Evolutionary conservation across 2,113 vertebrate genomes (phyloP).

Genomic region (Bufo gargarizans): DNA sequence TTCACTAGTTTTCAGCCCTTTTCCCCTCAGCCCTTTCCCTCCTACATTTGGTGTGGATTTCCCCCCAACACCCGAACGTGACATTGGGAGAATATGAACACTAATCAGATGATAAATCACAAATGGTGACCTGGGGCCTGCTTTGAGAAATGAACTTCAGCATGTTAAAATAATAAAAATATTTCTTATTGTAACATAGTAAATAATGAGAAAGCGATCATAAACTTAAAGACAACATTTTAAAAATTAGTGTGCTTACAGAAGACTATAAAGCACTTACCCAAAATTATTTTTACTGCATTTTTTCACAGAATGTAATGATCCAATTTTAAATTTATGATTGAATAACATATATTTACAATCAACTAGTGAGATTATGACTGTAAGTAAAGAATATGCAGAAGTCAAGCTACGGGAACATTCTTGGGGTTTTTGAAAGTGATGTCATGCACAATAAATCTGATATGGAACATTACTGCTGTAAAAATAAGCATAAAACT

Average conservation of each 20-base stretch:
- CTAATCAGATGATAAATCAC: neutral
- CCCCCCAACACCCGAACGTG: neutral
- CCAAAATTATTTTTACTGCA: neutral
- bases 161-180: neutral
- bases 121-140: neutral
- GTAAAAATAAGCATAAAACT: conserved; percentile 17
- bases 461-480: conserved; percentile 12
- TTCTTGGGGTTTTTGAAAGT: neutral
- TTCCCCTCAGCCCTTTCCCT: no score
- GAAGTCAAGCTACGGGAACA: conserved; percentile 19
- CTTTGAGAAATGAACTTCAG: neutral
- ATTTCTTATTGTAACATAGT: neutral
- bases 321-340: neutral
- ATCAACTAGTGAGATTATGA: neutral
- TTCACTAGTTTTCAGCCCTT: no score
- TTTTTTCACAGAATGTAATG: neutral
- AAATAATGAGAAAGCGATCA: neutral
- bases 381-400: conserved; percentile 2
- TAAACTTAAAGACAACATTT: neutral
- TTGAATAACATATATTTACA: conserved; percentile 14
- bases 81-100: neutral
- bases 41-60: no score
- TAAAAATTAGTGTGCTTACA: neutral
- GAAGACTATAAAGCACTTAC: neutral
- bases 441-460: conserved; percentile 21